Base-by-base conservation (phyloP, 2,113 vertebrate species). In the Aptenodytes patagonicus region DNA sequence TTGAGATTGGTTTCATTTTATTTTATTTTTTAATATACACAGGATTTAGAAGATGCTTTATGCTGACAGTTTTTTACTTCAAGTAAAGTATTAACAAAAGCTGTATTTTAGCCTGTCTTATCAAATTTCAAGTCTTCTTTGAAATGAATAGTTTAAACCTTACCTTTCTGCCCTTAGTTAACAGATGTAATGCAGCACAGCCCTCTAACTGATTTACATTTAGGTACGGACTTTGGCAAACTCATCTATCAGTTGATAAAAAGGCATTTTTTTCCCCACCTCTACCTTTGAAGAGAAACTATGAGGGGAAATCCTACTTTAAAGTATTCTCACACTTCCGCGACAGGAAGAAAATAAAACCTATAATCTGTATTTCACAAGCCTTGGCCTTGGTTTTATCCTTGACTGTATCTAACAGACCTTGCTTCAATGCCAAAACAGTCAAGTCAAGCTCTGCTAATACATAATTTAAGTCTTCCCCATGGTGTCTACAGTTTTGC, bases 21-120 rank as follows among this genome's bases (percentile, higher is more conserved):
- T 66, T 96, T 95, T 93, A 76, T 89, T 96, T 95, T 95, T 93
- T 87, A 93, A 93, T n/a, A 95, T 72, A 93, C 69, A 87, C 17
- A 68, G 44, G 57, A 89, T 90, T 88, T 87, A 84, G 47, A 87
- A 79, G 38, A 89, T 44, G 38, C 46, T 91, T 93, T 91, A 61
- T 79, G 78, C 89, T 91, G 69, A 87, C 57, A 79, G 15, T 13
- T 89, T 90, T 82, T 93, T 24, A 79, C 77, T 89, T 91, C 52
- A 72, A 90, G 38, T 46, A 19, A 71, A 84, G 66, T 58, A 88
- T 80, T 76, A 87, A 57, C 29, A 96, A 64, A 87, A 93, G 64
- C 64, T 89, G 46, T 42, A 83, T 13, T 93, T 92, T 68, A 81
- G 22, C 31, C 57, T 31, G 16, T 69, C 60, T 92, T 97, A 87